Conservation (phyloP, 2,797 vertebrate genomes). For the Moxostoma hubbsi region DNA sequence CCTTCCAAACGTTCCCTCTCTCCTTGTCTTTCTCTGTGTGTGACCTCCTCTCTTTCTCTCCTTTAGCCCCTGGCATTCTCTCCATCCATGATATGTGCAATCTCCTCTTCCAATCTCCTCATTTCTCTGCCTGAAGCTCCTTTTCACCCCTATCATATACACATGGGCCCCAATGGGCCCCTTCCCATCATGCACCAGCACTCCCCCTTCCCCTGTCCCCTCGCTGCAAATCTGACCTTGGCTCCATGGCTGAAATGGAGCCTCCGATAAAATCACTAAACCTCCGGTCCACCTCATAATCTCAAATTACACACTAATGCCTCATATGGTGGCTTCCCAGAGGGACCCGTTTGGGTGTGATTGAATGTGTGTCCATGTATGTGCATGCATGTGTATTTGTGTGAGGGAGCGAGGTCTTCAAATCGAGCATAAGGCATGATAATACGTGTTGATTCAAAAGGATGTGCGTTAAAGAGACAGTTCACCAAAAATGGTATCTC, state of each 20-base stretch:
- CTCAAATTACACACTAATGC: constrained; percentile 77
- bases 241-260: constrained; percentile 66
- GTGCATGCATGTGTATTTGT: constrained; percentile 1
- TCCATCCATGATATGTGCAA: constrained; percentile 22
- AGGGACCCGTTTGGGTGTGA: constrained; percentile 55
- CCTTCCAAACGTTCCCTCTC: constrained; percentile 49
- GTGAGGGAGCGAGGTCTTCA: constrained; percentile 1
- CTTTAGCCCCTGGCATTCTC: not conserved
- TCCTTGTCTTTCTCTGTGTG: not conserved
- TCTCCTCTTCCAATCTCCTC: constrained; percentile 32
- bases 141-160: constrained; percentile 52
- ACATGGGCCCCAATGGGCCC: constrained; percentile 54
- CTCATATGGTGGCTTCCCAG: constrained; percentile 67
- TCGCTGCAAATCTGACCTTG: constrained; percentile 65
- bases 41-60: constrained; percentile 25
- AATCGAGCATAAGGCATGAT: not conserved
- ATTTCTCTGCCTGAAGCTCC: constrained; percentile 30
- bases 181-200: constrained; percentile 50
- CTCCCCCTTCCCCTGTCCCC: constrained; percentile 28
- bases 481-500: not conserved
- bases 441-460: not conserved
- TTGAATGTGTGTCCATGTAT: not conserved
- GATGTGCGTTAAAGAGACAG: not conserved
- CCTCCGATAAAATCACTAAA: constrained; percentile 63
- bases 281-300: constrained; percentile 59